These are phyloP conservation scores for Phymanthus crucifer DNA, from an alignment of 92 coral and sea anemone genomes.

Conservation along the genomic window DNA sequence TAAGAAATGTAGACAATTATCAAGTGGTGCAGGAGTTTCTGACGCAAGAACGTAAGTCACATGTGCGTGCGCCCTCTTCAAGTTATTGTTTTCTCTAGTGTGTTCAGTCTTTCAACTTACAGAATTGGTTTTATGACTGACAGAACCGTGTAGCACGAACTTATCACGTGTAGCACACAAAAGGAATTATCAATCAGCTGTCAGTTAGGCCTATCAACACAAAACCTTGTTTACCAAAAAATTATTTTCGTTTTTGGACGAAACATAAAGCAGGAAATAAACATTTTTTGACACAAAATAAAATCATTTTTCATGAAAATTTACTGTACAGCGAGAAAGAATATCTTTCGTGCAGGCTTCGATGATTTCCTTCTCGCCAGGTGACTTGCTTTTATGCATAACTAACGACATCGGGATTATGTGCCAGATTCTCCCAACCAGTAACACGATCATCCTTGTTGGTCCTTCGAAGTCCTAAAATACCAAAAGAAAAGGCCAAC, in stretches of 20 bases:
- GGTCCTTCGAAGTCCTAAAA: not conserved
- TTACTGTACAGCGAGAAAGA: not conserved
- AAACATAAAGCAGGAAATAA: not conserved
- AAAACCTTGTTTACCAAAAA: not conserved
- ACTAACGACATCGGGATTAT: not conserved
- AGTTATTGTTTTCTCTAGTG: not conserved
- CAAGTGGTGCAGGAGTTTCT: not conserved
- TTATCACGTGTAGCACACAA: not conserved
- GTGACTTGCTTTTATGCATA: not conserved
- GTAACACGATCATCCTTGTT: slow-evolving; percentile 6
- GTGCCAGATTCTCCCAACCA: not conserved
- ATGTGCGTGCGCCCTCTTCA: not conserved
- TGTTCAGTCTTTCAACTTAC: not conserved
- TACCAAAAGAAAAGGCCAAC: not conserved
- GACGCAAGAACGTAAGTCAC: not conserved
- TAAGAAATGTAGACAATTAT: too few species aligned
- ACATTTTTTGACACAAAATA: not conserved
- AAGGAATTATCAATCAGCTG: not conserved
- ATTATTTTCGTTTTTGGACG: not conserved
- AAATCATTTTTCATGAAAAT: not conserved
- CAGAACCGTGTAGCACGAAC: not conserved
- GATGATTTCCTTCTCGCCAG: not conserved
- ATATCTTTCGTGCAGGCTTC: not conserved
- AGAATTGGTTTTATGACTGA: not conserved
- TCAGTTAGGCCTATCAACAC: not conserved